Conservation (phyloP, 1,140 invertebrate species). For the Laupala kohalensis region DNA sequence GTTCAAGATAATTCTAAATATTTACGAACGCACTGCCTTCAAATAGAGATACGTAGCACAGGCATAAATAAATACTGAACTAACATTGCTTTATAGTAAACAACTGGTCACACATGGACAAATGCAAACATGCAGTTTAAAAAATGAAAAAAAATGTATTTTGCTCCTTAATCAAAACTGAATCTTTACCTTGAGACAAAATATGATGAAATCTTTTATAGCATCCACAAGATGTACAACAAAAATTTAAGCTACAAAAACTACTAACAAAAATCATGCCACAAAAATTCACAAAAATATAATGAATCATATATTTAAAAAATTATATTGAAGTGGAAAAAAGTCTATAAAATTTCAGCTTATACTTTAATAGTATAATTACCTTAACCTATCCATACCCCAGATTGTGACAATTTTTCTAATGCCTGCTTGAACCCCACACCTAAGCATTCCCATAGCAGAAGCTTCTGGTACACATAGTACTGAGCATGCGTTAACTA, state of each 20-base stretch:
- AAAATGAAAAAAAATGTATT: slow-evolving; percentile 8
- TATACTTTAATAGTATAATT: slow-evolving; percentile 2
- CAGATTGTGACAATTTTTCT: not conserved
- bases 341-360: slow-evolving; percentile 2
- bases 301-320: not conserved
- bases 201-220: slow-evolving; percentile 2
- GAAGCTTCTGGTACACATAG: slow-evolving; percentile 11
- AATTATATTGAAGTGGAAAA: not conserved
- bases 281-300: slow-evolving; percentile 13
- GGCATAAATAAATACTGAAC: slow-evolving; percentile 10
- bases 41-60: slow-evolving; percentile 4
- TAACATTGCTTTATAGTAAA: slow-evolving; percentile 13
- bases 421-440: slow-evolving; percentile 7
- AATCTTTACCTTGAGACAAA: not conserved
- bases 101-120: slow-evolving; percentile 14
- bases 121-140: slow-evolving; percentile 15
- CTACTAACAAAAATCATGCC: slow-evolving; percentile 15
- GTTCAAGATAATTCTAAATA: not conserved
- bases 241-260: slow-evolving; percentile 13
- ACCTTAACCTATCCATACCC: not conserved
- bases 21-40: not conserved
- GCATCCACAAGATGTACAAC: slow-evolving; percentile 14
- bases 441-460: slow-evolving; percentile 15
- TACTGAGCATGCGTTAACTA: slow-evolving; percentile 12
- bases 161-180: not conserved